Conservation (phyloP, 2,113 vertebrate species). For the Zapornia atra region DNA sequence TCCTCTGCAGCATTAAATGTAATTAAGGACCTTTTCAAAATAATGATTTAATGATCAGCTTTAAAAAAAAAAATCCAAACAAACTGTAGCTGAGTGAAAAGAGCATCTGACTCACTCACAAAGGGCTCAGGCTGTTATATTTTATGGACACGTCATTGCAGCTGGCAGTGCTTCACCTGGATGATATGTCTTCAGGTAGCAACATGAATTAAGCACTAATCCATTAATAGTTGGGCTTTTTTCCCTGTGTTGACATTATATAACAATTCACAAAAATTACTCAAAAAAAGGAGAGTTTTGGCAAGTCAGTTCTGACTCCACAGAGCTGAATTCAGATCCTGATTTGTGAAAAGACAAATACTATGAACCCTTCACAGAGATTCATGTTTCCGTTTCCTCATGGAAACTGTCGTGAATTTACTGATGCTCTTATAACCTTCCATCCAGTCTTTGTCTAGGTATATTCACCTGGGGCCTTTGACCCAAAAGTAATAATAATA, state of each 20-base stretch:
- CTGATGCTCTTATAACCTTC: not conserved
- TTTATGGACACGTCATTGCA: not conserved
- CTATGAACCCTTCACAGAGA: not conserved
- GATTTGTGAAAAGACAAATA: not conserved
- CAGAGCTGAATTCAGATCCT: not conserved
- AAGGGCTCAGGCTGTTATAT: not conserved
- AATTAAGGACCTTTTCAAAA: slow-evolving; percentile 28
- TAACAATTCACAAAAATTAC: not conserved
- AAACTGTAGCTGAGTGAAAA: not conserved
- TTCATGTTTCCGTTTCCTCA: not conserved
- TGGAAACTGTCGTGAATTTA: not conserved
- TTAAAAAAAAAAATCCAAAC: too few species aligned
- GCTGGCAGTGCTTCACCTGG: not conserved
- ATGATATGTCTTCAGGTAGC: not conserved
- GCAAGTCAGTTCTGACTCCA: not conserved
- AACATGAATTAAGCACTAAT: not conserved
- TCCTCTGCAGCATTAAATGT: not conserved
- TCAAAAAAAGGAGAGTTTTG: not conserved
- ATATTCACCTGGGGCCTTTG: not conserved
- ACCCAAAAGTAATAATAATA: too few species aligned
- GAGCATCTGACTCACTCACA: not conserved
- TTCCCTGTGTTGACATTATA: not conserved
- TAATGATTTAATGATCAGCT: not conserved
- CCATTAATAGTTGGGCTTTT: not conserved
- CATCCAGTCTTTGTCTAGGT: not conserved